Conservation (phyloP, 2,888 invertebrate species). For the Cremastobaeus sp. region DNA sequence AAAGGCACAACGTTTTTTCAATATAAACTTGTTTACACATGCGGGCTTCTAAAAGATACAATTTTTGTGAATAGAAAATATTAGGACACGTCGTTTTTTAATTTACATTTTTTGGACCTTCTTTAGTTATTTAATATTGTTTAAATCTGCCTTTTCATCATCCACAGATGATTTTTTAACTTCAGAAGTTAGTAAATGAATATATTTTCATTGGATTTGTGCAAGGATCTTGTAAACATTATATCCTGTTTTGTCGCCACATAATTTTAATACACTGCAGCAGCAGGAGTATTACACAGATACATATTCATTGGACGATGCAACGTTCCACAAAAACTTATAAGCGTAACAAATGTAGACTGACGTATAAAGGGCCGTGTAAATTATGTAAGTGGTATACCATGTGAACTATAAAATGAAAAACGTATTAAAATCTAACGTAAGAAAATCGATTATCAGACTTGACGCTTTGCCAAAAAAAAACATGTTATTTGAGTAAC, state of each 20-base stretch:
- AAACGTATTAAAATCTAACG: conserved; percentile 36
- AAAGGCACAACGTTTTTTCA: too few species aligned
- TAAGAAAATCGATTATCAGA: conserved; percentile 49
- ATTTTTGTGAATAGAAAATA: too few species aligned
- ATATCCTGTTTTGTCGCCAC: conserved; percentile 11
- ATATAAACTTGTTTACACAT: too few species aligned
- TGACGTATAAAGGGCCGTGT: conserved; percentile 51
- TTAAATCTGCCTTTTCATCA: too few species aligned
- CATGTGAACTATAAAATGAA: conserved; percentile 33
- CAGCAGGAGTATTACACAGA: conserved; percentile 10
- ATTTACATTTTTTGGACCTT: too few species aligned
- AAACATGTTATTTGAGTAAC: conserved; percentile 64
- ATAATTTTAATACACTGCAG: conserved; percentile 29
- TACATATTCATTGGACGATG: conserved; percentile 39
- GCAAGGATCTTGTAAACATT: too few species aligned
- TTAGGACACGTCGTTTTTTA: too few species aligned
- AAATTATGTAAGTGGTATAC: conserved; percentile 48
- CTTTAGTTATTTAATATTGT: too few species aligned
- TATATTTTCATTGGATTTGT: too few species aligned
- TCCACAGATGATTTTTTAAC: too few species aligned
- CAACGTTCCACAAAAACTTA: conserved; percentile 38
- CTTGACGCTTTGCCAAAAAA: conserved; percentile 61
- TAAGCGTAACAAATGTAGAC: conserved; percentile 49
- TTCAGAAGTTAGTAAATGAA: too few species aligned
- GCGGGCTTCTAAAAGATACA: too few species aligned